Percentiles rank a stretch among this genome's conserved stretches.
Evolutionary conservation across 2,797 vertebrate genomes (phyloP).

Genomic region (Myotis planiceps): DNA sequence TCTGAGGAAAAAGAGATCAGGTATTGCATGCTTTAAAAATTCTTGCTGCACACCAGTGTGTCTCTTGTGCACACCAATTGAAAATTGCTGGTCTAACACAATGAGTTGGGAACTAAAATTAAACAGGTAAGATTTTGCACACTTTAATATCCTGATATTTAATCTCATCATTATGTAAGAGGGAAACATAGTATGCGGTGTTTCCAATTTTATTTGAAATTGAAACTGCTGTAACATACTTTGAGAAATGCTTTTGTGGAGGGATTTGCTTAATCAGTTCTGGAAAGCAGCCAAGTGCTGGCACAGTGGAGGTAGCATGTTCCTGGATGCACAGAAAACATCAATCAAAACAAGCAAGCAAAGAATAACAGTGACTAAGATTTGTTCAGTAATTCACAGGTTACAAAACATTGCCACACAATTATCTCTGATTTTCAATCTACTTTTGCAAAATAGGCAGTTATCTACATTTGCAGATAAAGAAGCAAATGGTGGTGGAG

Average conservation of each 20-base stretch:
- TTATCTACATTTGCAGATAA: not conserved
- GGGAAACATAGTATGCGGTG: not conserved
- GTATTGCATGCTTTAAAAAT: not conserved
- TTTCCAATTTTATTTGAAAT: not conserved
- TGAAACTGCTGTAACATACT: constrained; percentile 8
- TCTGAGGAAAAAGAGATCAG: not conserved
- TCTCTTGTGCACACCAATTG: not conserved
- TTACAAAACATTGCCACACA: not conserved
- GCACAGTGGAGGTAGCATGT: not conserved
- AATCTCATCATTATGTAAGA: not conserved
- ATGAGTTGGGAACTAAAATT: not conserved
- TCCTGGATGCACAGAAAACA: not conserved
- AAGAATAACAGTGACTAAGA: not conserved
- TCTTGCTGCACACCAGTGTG: not conserved
- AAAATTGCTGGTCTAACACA: not conserved
- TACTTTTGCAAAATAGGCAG: not conserved
- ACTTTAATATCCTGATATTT: not conserved
- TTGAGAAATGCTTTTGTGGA: constrained; percentile 30
- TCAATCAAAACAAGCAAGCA: constrained; percentile 30
- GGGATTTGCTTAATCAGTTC: constrained; percentile 43
- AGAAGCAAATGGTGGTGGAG: not conserved
- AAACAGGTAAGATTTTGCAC: not conserved
- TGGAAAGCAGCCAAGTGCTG: constrained; percentile 30
- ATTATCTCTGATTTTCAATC: constrained; percentile 19
- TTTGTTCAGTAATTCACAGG: not conserved